Evolutionary conservation across 2,797 vertebrate species (phyloP).

Genomic region (Manis crassicaudata): DNA sequence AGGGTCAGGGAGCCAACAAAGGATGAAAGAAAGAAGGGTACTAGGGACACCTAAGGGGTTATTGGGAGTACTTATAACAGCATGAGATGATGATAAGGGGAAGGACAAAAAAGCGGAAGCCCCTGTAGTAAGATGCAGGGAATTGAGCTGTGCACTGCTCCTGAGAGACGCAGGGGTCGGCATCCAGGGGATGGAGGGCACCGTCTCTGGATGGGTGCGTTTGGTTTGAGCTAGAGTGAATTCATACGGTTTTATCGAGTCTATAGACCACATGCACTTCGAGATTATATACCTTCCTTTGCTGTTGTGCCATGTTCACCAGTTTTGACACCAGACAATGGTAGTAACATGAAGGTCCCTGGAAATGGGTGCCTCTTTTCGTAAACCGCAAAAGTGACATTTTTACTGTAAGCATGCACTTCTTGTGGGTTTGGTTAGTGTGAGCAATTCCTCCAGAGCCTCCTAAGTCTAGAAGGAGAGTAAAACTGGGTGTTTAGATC

Average conservation of each 20-base stretch:
- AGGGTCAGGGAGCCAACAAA: background rate
- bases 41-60: background rate
- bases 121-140: background rate
- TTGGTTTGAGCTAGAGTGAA: background rate
- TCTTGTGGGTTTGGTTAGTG: background rate
- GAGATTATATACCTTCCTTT: background rate
- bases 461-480: background rate
- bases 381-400: background rate
- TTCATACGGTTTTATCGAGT: background rate
- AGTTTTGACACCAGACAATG: background rate
- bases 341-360: background rate
- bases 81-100: background rate
- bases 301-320: background rate
- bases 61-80: background rate
- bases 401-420: background rate
- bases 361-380: background rate
- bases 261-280: background rate
- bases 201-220: background rate
- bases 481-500: background rate
- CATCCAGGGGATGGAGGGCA: background rate
- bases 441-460: background rate
- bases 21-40: background rate
- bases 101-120: background rate
- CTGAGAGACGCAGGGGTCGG: background rate
- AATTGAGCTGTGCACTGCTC: fast-evolving